Percentiles rank a stretch among this genome's conserved stretches.
Conservation (phyloP, 2,888 invertebrate genomes). For the Dolichomitus sp. region DNA sequence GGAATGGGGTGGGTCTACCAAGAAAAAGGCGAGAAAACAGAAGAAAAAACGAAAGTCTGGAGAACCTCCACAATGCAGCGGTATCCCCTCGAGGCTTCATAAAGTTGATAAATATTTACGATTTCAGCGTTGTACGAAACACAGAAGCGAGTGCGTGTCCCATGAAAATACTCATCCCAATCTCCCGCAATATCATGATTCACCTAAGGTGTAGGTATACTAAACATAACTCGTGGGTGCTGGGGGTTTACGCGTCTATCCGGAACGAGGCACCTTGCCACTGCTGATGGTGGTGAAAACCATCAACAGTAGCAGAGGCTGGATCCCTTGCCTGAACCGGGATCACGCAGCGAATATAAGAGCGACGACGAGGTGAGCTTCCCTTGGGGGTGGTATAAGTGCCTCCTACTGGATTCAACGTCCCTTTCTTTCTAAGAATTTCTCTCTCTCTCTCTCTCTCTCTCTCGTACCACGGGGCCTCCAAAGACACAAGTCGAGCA, state of each 20-base stretch:
- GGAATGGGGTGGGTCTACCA: constrained; percentile 18
- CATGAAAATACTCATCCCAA: constrained; percentile 43
- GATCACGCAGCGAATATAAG: constrained; percentile 55
- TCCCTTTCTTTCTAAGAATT: constrained; percentile 10
- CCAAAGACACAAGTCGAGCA: not conserved
- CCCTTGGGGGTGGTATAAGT: constrained; percentile 48
- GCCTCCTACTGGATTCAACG: constrained; percentile 46
- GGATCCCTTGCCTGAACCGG: constrained; percentile 23
- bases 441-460: not conserved
- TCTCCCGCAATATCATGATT: constrained; percentile 38
- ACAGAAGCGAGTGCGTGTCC: constrained; percentile 49
- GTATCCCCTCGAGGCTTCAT: constrained; percentile 69
- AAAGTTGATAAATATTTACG: constrained; percentile 82
- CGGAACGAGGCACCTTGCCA: constrained; percentile 28
- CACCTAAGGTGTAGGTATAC: constrained; percentile 23
- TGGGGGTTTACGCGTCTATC: constrained; percentile 39
- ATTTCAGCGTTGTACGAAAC: constrained; percentile 66
- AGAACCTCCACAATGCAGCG: constrained; percentile 53
- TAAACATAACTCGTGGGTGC: constrained; percentile 39
- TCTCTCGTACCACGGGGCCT: not conserved
- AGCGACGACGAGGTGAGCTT: constrained; percentile 42
- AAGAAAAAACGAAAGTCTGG: constrained; percentile 32
- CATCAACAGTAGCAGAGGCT: constrained; percentile 44
- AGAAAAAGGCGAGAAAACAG: constrained; percentile 26
- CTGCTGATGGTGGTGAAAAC: constrained; percentile 32